Conservation (phyloP, 35 echinoderm and acorn worm species). For the Stichopus chloronotus region DNA sequence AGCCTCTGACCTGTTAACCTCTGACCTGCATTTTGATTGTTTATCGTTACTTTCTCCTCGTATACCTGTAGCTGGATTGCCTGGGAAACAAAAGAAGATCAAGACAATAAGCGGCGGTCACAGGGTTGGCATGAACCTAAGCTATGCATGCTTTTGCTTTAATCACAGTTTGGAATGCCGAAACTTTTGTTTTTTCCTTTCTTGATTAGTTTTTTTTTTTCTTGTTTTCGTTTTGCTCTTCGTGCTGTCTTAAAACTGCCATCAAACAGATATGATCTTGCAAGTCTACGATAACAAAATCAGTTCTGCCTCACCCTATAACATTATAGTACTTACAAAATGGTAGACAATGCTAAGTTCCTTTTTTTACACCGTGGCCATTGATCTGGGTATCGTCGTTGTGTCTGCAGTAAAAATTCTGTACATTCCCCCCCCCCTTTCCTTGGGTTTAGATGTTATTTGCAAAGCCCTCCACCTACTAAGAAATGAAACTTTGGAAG, state of each 20-base stretch:
- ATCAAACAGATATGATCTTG: slow-evolving; percentile 10
- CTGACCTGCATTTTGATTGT: slow-evolving; percentile 45
- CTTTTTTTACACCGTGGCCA: too few species aligned
- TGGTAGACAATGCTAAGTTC: too few species aligned
- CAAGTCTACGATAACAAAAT: neutral
- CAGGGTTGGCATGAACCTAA: slow-evolving; percentile 93
- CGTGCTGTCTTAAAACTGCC: neutral
- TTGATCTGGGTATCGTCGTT: too few species aligned
- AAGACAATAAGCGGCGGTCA: slow-evolving; percentile 98
- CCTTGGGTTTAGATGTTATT: too few species aligned
- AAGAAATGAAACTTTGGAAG: too few species aligned
- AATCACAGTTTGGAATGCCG: neutral
- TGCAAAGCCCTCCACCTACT: too few species aligned
- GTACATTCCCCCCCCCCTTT: too few species aligned
- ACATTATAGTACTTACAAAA: too few species aligned
- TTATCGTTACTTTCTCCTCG: slow-evolving; percentile 41
- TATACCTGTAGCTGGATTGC: slow-evolving; percentile 35
- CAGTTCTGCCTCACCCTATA: too few species aligned
- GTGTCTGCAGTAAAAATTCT: too few species aligned
- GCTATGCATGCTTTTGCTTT: slow-evolving; percentile 49
- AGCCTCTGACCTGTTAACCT: neutral
- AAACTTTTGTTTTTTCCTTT: slow-evolving; percentile 3
- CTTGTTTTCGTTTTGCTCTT: neutral
- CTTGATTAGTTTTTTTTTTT: neutral
- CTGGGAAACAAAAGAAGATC: slow-evolving; percentile 70